Base-by-base conservation (phyloP, 2,888 invertebrate species). In the Sphaerolaimus hirsutus region DNA sequence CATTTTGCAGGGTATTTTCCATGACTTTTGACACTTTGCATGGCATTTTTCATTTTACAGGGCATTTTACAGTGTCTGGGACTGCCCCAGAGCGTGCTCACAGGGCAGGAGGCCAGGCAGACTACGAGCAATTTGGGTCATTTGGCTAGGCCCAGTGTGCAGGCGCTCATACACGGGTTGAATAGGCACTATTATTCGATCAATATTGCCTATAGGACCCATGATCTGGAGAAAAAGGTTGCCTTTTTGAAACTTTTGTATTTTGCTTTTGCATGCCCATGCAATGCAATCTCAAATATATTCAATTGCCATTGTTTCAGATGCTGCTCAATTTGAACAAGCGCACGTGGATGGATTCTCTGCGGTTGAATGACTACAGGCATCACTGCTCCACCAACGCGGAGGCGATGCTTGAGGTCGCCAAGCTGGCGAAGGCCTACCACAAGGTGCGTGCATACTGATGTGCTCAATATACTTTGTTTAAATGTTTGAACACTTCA, bases 121-220 rank as follows among this genome's bases (percentile, higher is more conserved):
- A 97, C 93, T 1, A 97, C 97, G 10, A 93, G 91, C 46, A 97
- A 97, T 68, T 73, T 97, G 61, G 97, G 97, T 1, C 93, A 97
- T 68, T 73, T 97, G 57, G 87, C 93, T 63, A 97, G 97, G 67
- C 93, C 93, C 0, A 91, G 91, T 1, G 93, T 99, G 49, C 93
- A 74, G 66, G 97, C 97, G 32, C 72, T 99, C 49, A 97, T 99
- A 56, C 97, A 97, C 62, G 97, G 97, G 17, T 73, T 97, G 26
- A 97, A 97, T 67, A 77, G 97, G 52, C 93, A 97, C 68, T 97
- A 97, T 65, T 97, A 97, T 68, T 93, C 93, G 38, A 93, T 97
- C 64, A 89, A 91, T 66, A 99, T 97, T 66, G 93, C 93, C 68
- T 99, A 97, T 68, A 76, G 91, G 55, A 97, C 93, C 70, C 93